These are phyloP conservation scores for Cerceris rybyensis DNA, from an alignment of 2,888 invertebrate species.

Conservation along the genomic window DNA sequence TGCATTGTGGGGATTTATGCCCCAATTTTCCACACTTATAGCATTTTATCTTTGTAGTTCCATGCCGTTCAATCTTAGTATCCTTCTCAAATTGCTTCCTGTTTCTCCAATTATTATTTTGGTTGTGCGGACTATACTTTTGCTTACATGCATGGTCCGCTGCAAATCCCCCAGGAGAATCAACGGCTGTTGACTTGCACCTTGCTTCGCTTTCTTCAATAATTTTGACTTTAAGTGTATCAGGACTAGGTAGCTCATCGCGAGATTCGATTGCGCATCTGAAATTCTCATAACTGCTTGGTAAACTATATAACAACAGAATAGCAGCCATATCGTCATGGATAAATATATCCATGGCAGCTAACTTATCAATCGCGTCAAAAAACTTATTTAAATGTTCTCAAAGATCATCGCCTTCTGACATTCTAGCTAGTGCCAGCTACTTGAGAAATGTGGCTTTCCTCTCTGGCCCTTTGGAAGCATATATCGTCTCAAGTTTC, in stretches of 20 bases:
- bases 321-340: neutral
- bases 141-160: neutral
- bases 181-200: no score
- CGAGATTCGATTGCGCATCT: neutral
- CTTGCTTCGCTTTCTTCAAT: neutral
- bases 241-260: neutral
- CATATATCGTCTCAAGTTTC: conserved; percentile 16
- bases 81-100: neutral
- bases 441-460: conserved; percentile 8
- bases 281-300: neutral
- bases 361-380: conserved; percentile 1
- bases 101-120: neutral
- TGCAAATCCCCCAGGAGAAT: no score
- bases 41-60: neutral
- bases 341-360: neutral
- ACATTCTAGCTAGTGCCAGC: no score
- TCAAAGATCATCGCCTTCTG: neutral
- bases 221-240: neutral
- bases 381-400: neutral
- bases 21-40: neutral
- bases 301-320: neutral
- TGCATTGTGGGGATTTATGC: no score
- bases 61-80: no score
- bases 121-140: neutral
- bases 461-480: conserved; percentile 18